phyloP scores from a whole-genome alignment of 2,888 invertebrate species.

The Spodoptera exigua region DNA sequence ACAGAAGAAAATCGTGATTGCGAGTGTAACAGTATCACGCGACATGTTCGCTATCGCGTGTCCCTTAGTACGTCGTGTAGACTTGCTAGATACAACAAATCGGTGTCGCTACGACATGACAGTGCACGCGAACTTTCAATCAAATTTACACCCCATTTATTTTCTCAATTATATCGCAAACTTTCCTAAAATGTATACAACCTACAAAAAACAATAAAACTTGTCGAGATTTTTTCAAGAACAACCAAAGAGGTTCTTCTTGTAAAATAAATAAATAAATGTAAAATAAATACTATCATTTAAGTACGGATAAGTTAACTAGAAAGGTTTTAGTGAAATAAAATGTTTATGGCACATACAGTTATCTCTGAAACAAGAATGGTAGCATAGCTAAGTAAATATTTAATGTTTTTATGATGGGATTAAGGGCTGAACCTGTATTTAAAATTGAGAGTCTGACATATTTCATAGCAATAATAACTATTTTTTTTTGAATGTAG shows the following conservation, averaged over 20 bases:
- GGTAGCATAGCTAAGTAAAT: too few species aligned
- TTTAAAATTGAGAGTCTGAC: too few species aligned
- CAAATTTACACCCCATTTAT: constrained; percentile 16
- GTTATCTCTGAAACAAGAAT: constrained; percentile 7
- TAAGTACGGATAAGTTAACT: constrained; percentile 21
- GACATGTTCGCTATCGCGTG: constrained; percentile 8
- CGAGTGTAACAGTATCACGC: constrained; percentile 5
- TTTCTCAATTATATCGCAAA: constrained; percentile 6
- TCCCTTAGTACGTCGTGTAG: constrained; percentile 10
- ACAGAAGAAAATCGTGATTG: constrained; percentile 16
- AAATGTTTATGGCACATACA: constrained; percentile 19
- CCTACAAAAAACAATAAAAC: constrained; percentile 16
- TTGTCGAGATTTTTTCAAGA: constrained; percentile 25
- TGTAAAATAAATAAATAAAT: constrained; percentile 14
- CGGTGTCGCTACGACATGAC: constrained; percentile 2
- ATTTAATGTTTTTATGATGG: too few species aligned
- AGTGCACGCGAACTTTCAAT: constrained; percentile 15
- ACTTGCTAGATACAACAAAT: not conserved
- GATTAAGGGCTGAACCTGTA: constrained; percentile 1
- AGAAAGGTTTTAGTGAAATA: constrained; percentile 4
- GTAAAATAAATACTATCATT: constrained; percentile 7
- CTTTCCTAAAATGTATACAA: constrained; percentile 18
- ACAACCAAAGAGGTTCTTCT: constrained; percentile 3
- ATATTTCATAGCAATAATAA: too few species aligned
- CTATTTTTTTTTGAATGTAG: too few species aligned